phyloP scores from a whole-genome alignment of 23 tunicate genomes.

The Trididemnum nubilum region DNA sequence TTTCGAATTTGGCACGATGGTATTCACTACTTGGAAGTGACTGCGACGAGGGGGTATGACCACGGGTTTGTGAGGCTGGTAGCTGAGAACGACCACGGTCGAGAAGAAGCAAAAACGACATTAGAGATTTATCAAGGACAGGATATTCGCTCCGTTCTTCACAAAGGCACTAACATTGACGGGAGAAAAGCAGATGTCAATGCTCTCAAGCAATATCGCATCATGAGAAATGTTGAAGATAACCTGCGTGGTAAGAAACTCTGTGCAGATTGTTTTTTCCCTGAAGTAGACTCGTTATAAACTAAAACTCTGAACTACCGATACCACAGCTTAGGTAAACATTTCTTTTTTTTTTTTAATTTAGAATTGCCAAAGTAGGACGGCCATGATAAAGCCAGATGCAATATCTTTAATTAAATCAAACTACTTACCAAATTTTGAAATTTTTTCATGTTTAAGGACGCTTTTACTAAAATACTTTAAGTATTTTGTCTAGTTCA shows the following conservation, averaged over 20 bases:
- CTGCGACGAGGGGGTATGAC: conserved; percentile 80
- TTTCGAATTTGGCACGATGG: conserved; percentile 97
- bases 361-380: too few species aligned
- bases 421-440: too few species aligned
- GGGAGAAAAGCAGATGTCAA: conserved; percentile 24
- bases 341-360: too few species aligned
- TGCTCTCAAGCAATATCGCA: conserved; percentile 68
- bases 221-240: conserved; percentile 63
- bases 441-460: too few species aligned
- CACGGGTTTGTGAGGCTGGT: conserved; percentile 72
- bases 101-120: conserved; percentile 41
- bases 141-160: conserved; percentile 79
- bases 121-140: conserved; percentile 79
- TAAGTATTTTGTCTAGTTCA: too few species aligned
- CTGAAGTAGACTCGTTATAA: too few species aligned
- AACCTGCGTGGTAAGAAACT: conserved; percentile 52
- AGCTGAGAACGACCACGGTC: conserved; percentile 72
- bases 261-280: too few species aligned
- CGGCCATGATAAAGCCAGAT: too few species aligned
- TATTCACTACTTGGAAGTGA: conserved; percentile 86
- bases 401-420: too few species aligned
- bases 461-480: too few species aligned
- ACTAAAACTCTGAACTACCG: too few species aligned
- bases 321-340: too few species aligned
- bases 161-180: conserved; percentile 27